These are phyloP conservation scores for Eupithecia subfuscata DNA, from an alignment of 2,888 invertebrate species.

Conservation along the genomic window DNA sequence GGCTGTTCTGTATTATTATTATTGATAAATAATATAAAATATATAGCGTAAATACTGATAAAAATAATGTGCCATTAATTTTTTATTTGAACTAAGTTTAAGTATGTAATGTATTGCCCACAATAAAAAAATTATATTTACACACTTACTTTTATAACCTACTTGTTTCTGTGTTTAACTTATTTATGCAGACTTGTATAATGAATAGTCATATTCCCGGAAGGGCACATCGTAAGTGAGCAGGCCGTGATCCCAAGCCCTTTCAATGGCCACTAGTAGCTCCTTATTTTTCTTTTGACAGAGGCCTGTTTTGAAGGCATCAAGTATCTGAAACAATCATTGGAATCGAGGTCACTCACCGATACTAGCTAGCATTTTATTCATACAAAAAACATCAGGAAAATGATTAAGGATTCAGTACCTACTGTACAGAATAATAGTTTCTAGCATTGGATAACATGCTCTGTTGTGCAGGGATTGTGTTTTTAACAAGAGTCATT, in stretches of 20 bases:
- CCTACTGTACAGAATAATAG: background rate
- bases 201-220: conserved; percentile 91
- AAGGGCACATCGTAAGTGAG: conserved; percentile 93
- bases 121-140: background rate
- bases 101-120: background rate
- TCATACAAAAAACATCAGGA: background rate
- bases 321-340: conserved; percentile 77
- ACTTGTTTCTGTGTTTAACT: background rate
- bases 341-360: background rate
- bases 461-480: no score
- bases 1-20: background rate
- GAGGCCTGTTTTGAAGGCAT: conserved; percentile 89
- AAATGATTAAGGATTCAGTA: background rate
- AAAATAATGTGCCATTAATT: conserved; percentile 4
- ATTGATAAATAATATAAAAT: background rate
- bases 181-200: conserved; percentile 80
- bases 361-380: background rate
- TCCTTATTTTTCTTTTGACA: conserved; percentile 91
- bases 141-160: conserved; percentile 1
- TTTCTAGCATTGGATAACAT: background rate
- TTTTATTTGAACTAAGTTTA: background rate
- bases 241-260: conserved; percentile 92
- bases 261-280: conserved; percentile 89
- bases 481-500: no score
- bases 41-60: background rate